Percentiles rank a stretch among this genome's conserved stretches.
These are phyloP conservation scores for Drosophila teissieri DNA, from an alignment of 1,140 invertebrate species.

Conservation along the genomic window DNA sequence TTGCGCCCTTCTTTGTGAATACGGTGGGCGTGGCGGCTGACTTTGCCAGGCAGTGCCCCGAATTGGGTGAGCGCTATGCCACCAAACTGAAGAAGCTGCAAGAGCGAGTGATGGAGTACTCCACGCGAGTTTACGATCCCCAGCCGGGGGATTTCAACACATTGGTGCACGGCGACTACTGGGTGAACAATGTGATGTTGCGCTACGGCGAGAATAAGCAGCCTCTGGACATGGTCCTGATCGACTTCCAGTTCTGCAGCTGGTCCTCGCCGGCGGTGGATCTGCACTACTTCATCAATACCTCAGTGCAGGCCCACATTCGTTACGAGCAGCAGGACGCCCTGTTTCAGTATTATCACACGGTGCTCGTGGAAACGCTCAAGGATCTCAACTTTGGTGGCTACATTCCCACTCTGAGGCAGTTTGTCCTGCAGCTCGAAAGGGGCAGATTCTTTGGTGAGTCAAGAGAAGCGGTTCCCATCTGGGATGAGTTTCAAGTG, in stretches of 20 bases:
- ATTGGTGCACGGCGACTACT: conserved; percentile 88
- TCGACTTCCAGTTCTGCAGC: conserved; percentile 79
- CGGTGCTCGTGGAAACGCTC: conserved; percentile 59
- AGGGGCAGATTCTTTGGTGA: conserved; percentile 72
- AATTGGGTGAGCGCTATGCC: conserved; percentile 49
- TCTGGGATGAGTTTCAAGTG: too few relatives aligned
- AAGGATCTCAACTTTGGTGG: conserved; percentile 59
- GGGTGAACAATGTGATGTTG: conserved; percentile 88
- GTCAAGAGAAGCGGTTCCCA: not conserved
- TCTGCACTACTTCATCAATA: conserved; percentile 75
- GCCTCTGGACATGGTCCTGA: conserved; percentile 84
- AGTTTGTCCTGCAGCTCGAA: conserved; percentile 67
- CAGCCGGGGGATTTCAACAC: conserved; percentile 86
- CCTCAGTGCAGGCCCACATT: conserved; percentile 50
- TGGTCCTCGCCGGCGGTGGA: conserved; percentile 78
- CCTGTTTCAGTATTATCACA: conserved; percentile 74
- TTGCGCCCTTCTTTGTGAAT: conserved; percentile 60
- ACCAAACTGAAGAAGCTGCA: conserved; percentile 54
- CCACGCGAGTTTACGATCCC: conserved; percentile 53
- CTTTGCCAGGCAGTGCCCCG: conserved; percentile 41
- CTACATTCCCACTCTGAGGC: conserved; percentile 65
- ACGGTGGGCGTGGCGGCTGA: conserved; percentile 36
- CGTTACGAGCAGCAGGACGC: conserved; percentile 49
- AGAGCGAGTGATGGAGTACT: conserved; percentile 66
- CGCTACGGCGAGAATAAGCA: conserved; percentile 84